Evolutionary conservation across 2,113 vertebrate genomes (phyloP).

Genomic region (Todiramphus saurophagus): DNA sequence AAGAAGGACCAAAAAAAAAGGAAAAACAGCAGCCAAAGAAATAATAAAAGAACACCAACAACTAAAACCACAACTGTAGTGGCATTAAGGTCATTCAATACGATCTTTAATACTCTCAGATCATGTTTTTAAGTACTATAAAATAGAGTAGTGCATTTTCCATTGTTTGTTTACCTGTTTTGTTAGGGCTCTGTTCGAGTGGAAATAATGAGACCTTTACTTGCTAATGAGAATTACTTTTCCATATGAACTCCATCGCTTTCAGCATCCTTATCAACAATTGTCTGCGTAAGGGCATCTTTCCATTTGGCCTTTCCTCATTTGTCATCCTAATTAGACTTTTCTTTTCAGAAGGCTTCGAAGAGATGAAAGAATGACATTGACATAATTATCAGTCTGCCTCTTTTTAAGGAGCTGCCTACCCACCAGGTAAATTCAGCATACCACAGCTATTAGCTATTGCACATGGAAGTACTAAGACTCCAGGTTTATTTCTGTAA

Average conservation of each 20-base stretch:
- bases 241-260: background rate
- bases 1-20: background rate
- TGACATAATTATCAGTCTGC: background rate
- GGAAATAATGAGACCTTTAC: background rate
- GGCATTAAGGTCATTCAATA: background rate
- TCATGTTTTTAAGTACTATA: background rate
- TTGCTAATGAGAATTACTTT: background rate
- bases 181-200: background rate
- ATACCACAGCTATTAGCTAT: background rate
- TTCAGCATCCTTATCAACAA: background rate
- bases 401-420: background rate
- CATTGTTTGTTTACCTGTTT: background rate
- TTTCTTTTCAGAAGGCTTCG: background rate
- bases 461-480: background rate
- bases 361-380: background rate
- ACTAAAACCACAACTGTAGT: background rate
- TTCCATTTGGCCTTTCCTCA: background rate
- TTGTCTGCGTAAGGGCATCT: background rate
- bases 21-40: background rate
- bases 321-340: slow-evolving; percentile 12
- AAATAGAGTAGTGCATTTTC: background rate
- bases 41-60: background rate
- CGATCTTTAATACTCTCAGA: background rate
- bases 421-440: background rate
- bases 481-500: background rate